Conservation (phyloP, 2,113 vertebrate genomes). For the Ploceus nigricollis region DNA sequence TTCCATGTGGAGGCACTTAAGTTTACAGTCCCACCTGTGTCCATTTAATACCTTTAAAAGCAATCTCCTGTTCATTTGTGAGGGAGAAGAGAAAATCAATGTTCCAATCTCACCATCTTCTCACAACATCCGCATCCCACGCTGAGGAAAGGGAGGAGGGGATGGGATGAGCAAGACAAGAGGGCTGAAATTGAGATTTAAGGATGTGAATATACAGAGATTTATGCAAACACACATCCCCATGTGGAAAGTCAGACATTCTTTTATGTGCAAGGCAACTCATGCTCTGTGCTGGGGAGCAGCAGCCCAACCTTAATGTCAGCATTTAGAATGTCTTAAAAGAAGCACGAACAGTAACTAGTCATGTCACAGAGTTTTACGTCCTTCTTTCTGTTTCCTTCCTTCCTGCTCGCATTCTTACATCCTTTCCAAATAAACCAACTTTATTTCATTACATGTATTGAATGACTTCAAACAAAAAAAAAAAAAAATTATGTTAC, state of each 20-base stretch:
- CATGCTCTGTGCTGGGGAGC: not conserved
- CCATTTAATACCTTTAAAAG: constrained; percentile 65
- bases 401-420: not conserved
- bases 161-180: not conserved
- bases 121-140: not conserved
- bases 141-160: not conserved
- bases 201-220: not conserved
- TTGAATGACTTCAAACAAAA: not conserved
- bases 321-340: not conserved
- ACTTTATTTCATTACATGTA: not conserved
- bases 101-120: not conserved
- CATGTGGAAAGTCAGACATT: not conserved
- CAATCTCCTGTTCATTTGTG: constrained; percentile 47
- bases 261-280: not conserved
- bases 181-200: not conserved
- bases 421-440: not conserved
- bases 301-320: not conserved
- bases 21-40: constrained; percentile 67
- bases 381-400: not conserved
- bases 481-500: not conserved
- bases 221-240: not conserved
- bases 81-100: not conserved
- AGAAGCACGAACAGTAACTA: not conserved
- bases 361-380: not conserved
- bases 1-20: constrained; percentile 68